A percentile compares a stretch with the other conserved stretches of the same genome.
Evolutionary conservation across 2,113 vertebrate species (phyloP).

Genomic region (Ibidorhyncha struthersii): DNA sequence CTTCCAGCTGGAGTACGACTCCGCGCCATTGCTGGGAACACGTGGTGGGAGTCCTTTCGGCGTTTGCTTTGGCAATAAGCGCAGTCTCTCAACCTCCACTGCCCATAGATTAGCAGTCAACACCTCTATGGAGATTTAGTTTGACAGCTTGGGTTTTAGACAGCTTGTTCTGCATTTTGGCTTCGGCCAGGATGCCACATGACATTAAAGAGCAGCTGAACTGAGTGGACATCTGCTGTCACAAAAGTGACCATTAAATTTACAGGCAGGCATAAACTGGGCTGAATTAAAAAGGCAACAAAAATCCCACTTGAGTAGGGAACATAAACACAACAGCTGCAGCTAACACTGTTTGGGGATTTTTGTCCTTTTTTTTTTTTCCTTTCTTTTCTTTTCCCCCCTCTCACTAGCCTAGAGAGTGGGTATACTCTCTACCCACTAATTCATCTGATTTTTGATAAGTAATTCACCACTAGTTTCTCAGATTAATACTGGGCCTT

Average conservation of each 20-base stretch:
- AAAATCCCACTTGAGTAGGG: not conserved
- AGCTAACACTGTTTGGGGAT: not conserved
- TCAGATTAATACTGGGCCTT: not conserved
- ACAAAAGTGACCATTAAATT: slow-evolving; percentile 21
- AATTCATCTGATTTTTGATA: not conserved
- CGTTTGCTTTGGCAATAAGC: not conserved
- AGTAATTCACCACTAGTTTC: not conserved
- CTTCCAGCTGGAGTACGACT: not conserved
- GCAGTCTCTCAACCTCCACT: not conserved
- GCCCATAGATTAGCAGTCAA: not conserved
- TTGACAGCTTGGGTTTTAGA: slow-evolving; percentile 21
- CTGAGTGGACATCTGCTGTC: slow-evolving; percentile 31
- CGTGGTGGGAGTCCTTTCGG: not conserved
- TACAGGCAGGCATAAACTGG: slow-evolving; percentile 10
- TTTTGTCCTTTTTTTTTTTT: too few species aligned
- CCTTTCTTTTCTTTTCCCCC: too few species aligned
- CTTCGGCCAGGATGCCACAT: not conserved
- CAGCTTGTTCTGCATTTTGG: slow-evolving; percentile 43
- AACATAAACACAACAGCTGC: not conserved
- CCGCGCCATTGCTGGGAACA: not conserved
- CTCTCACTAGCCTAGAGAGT: too few species aligned
- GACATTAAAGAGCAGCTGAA: slow-evolving; percentile 11
- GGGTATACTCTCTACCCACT: not conserved
- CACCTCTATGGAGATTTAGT: slow-evolving; percentile 9
- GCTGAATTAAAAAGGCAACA: not conserved